phyloP scores from a whole-genome alignment of 2,113 vertebrate genomes.

The Opisthocomus hoazin region DNA sequence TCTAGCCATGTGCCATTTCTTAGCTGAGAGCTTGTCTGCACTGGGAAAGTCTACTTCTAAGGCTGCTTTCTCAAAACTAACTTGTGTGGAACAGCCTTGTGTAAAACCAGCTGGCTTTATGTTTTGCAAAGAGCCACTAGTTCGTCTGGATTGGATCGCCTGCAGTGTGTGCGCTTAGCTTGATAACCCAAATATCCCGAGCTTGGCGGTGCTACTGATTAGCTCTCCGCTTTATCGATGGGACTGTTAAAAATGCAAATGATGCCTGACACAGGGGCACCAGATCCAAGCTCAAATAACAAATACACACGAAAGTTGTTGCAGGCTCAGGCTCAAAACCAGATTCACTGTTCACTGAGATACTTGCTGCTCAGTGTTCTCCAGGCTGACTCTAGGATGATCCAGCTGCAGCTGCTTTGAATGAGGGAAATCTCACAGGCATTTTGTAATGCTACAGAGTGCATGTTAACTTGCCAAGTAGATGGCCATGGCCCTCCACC shows the following conservation, averaged over 20 bases:
- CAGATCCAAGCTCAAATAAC: neutral
- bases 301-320: neutral
- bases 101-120: neutral
- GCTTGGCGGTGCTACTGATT: neutral
- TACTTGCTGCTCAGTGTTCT: neutral
- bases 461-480: neutral
- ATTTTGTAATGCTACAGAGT: neutral
- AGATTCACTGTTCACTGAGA: neutral
- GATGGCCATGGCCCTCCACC: neutral
- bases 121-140: neutral
- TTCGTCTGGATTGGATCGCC: accelerated
- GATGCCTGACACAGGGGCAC: neutral
- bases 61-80: neutral
- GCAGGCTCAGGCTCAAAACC: accelerated
- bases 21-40: neutral
- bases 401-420: neutral
- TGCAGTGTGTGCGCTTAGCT: accelerated
- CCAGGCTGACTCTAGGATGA: neutral
- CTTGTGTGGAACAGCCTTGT: neutral
- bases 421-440: neutral
- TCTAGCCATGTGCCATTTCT: neutral
- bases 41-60: neutral
- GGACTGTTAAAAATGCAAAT: neutral
- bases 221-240: neutral
- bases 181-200: neutral